phyloP scores from a whole-genome alignment of 2,113 vertebrate species.

The Actinemys pallida region DNA sequence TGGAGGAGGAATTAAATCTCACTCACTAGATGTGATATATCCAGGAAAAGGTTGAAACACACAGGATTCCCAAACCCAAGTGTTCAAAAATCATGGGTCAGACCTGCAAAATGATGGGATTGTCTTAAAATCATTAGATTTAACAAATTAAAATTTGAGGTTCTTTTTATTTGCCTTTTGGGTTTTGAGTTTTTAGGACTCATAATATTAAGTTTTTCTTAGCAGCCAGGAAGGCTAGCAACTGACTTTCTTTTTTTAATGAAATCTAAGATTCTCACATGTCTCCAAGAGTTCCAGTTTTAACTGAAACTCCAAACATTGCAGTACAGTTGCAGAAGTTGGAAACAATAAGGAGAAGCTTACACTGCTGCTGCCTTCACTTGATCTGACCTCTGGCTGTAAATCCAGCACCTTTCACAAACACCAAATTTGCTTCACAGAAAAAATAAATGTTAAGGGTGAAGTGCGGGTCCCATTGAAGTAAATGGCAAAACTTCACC shows the following conservation, averaged over 20 bases:
- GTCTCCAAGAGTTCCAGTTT: neutral
- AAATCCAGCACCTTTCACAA: neutral
- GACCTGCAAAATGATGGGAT: neutral
- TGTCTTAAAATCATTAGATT: neutral
- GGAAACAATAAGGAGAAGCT: neutral
- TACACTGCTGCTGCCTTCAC: neutral
- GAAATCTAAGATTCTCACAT: neutral
- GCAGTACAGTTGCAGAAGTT: neutral
- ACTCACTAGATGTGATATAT: neutral
- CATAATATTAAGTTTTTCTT: neutral
- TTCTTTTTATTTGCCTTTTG: neutral
- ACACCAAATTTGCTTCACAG: rapidly evolving
- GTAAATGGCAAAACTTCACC: neutral
- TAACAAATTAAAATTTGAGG: neutral
- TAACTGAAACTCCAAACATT: neutral
- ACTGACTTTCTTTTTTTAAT: neutral
- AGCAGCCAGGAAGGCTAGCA: neutral
- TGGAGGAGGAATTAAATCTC: neutral
- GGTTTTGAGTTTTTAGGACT: neutral
- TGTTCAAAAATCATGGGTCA: neutral
- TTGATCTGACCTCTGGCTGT: neutral
- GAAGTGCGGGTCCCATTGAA: neutral
- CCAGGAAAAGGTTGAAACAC: neutral
- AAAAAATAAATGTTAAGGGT: neutral
- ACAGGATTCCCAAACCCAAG: neutral